Base-by-base conservation (phyloP, 2,113 vertebrate species). In the Lophotis ruficrista region DNA sequence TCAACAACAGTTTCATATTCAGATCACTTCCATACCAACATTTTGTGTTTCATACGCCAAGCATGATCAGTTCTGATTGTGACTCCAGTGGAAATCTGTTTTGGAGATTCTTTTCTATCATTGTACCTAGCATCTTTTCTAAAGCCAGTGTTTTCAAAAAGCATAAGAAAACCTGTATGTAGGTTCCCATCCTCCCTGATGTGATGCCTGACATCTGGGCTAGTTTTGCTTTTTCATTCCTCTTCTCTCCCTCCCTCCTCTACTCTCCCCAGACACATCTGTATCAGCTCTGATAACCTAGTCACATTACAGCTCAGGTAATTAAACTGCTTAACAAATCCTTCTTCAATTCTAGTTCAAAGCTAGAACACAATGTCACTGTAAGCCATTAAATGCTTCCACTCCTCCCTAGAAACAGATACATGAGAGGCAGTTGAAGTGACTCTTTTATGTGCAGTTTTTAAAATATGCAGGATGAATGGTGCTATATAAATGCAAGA, bases 401-500 rank as follows among this genome's bases (percentile, higher is more conserved):
- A 9, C 45, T 69, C 27, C 58, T 73, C 48, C 43, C 50, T 70
- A 87, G 64, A 84, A 81, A 87, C 47, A 7, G 60, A 65, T 87
- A 93, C 58, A 53, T 70, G 48, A 71, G 66, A 75, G 28, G 20
- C 37, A 72, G 70, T 33, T 69, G 19, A 79, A 94, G 12, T 43
- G 23, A 66, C 70, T 93, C 64, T 82, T 87, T 94, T 72, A 47
- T 38, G 30, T 48, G 41, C n/a, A 50, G 43, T 33, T 88, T 62
- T 37, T 83, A 83, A 80, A 91, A 56, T 75, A 83, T 38, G n/a
- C 4, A 54, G 28, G n/a, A 84, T 80, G 72, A 95, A 88, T 96
- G 56, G 4, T 22, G 77, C 27, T 68, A 38, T 45, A 28, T 94
- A 96, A 97, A 93, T 90, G 41, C 95, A 96, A 96, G 80, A 76